Percentiles rank a stretch among this genome's conserved stretches.
phyloP scores from a whole-genome alignment of 1,140 invertebrate species.

The Druon quercuslanigerum region DNA sequence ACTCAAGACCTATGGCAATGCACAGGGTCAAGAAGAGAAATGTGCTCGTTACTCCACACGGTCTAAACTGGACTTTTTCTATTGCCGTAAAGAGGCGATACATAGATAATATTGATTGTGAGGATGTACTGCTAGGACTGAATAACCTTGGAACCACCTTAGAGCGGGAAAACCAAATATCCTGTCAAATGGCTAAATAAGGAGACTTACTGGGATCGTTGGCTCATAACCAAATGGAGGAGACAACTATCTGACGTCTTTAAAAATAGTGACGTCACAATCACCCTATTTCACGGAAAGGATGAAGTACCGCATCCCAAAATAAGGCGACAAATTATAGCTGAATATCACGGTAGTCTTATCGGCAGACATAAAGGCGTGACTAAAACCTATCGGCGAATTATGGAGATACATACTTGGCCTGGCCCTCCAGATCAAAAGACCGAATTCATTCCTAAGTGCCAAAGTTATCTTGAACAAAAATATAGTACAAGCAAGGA shows the following conservation, averaged over 20 bases:
- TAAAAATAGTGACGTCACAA: background rate
- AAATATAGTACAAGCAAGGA: constrained; percentile 41
- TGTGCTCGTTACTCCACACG: background rate
- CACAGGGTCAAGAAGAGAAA: background rate
- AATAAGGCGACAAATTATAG: constrained; percentile 1
- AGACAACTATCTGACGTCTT: background rate
- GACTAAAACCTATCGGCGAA: constrained; percentile 41
- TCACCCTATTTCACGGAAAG: background rate
- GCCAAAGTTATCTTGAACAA: constrained; percentile 45
- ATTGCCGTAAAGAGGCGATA: background rate
- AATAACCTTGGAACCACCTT: background rate
- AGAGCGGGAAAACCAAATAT: background rate
- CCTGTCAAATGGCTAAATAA: background rate
- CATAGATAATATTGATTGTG: background rate
- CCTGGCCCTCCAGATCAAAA: constrained; percentile 41
- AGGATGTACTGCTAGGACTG: background rate
- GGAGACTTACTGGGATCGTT: background rate
- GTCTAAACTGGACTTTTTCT: background rate
- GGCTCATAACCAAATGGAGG: background rate
- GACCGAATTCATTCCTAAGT: constrained; percentile 34
- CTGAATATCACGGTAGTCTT: constrained; percentile 32
- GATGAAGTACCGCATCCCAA: constrained; percentile 7
- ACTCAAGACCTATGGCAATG: background rate
- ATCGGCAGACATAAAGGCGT: constrained; percentile 46
- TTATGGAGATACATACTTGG: constrained; percentile 41